Conservation (phyloP, 2,113 vertebrate genomes). For the Misgurnus mizolepis region DNA sequence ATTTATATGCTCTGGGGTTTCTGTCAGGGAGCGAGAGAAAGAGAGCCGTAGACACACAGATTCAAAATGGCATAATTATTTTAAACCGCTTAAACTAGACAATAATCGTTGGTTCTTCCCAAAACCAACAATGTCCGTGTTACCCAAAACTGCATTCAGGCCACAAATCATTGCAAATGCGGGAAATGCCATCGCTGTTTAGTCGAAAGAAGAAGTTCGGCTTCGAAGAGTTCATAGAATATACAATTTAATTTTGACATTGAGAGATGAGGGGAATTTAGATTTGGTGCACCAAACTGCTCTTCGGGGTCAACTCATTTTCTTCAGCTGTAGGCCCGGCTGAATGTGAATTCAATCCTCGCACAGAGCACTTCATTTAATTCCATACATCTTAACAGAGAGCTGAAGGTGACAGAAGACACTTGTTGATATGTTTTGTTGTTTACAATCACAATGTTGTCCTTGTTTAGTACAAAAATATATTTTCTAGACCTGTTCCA, state of each 20-base stretch:
- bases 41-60: conserved; percentile 26
- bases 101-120: conserved; percentile 8
- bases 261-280: conserved; percentile 41
- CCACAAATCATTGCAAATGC: conserved; percentile 31
- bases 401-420: conserved; percentile 37
- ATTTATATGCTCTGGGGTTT: conserved; percentile 30
- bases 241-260: conserved; percentile 42
- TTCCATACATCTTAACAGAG: conserved; percentile 28
- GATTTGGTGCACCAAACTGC: conserved; percentile 32
- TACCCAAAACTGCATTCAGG: conserved; percentile 25
- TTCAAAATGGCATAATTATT: conserved; percentile 29
- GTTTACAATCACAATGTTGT: background rate
- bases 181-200: conserved; percentile 16
- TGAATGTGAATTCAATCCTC: background rate
- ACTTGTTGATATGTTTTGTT: conserved; percentile 12
- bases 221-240: conserved; percentile 32
- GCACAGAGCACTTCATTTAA: conserved; percentile 24
- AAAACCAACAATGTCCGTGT: background rate
- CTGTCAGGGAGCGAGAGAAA: conserved; percentile 8
- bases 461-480: too few species aligned
- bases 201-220: conserved; percentile 32
- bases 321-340: conserved; percentile 14
- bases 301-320: conserved; percentile 38
- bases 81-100: conserved; percentile 16
- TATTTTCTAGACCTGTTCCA: conserved; percentile 10